Base-by-base conservation (phyloP, 2,797 vertebrate species). In the Iguana delicatissima region DNA sequence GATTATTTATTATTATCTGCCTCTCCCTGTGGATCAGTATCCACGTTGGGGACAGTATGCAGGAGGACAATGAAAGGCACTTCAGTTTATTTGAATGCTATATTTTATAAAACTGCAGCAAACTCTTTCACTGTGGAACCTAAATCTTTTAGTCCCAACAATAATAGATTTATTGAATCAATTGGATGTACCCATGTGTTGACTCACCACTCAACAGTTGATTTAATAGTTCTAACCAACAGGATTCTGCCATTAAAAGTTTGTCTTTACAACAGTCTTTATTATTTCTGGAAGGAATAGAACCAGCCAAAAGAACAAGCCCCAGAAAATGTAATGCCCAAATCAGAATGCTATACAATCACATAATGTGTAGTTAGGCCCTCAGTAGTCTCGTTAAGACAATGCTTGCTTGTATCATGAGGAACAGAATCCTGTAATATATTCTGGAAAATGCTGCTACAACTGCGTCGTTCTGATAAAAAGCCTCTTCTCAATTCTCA, bases 401-500 rank as follows among this genome's bases (percentile, higher is more conserved):
- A 84, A 52, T 35, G 38, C 22, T 32, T 59, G 46, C 26, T 35
- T 32, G 26, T 85, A 52, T 74, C 50, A 35, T 8, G 57, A 88
- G 32, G 20, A n/a, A 29, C 7, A 32, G 29, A 79, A 80, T 67
- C 14, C 59, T 80, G 55, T 29, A 79, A 62, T 13, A 18, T 29
- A 46, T 50, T 89, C 1, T 87, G 82, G 46, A 76, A 88, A 72
- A 24, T 85, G 32, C 82, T 93, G 76, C 16, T 82, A 67, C 91
- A 84, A 0, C 24, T 12, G 46, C 13, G 1, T 0, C 42, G 1
- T 88, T 64, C 52, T 0, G 55, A 42, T 32, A 0, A 67, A 81
- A 77, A 79, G 76, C 85, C 81, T 74, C 10, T 9, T 73, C 84
- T 20, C 14, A 13, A 62, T 89, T 62, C 35, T 85, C 55, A 52